phyloP scores from a whole-genome alignment of 2,888 invertebrate species.

The Hydroisotoma schaefferi region DNA sequence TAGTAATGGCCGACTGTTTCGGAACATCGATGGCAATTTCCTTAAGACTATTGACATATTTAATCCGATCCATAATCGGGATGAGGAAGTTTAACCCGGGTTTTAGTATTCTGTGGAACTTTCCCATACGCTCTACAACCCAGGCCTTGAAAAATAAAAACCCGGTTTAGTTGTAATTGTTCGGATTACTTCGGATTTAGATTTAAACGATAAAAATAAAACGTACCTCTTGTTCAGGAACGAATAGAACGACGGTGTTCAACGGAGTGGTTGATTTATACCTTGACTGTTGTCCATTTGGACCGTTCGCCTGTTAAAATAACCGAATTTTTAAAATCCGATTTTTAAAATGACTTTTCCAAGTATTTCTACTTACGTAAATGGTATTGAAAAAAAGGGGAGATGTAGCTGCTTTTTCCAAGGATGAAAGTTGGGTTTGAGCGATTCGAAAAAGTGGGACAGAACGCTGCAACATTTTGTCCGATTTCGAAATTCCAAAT shows the following conservation, averaged over 20 bases:
- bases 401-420: background rate
- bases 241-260: constrained; percentile 93
- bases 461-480: no score
- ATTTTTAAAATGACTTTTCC: no score
- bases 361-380: no score
- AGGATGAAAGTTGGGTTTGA: background rate
- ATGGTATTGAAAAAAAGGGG: no score
- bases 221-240: constrained; percentile 94
- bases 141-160: constrained; percentile 66
- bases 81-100: constrained; percentile 91
- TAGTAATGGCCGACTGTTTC: constrained; percentile 95
- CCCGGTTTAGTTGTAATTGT: background rate
- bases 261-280: constrained; percentile 66
- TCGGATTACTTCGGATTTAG: background rate
- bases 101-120: constrained; percentile 85
- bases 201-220: background rate
- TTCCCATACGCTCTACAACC: constrained; percentile 98
- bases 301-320: no score
- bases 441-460: constrained; percentile 6
- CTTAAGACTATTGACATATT: constrained; percentile 96
- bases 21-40: constrained; percentile 99
- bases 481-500: no score
- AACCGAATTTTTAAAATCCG: no score
- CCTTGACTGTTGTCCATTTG: constrained; percentile 25
- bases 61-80: constrained; percentile 86